A percentile compares a stretch with the other conserved stretches of the same genome.
Conservation (phyloP, 2,113 vertebrate genomes). For the Tachysurus vachellii region DNA sequence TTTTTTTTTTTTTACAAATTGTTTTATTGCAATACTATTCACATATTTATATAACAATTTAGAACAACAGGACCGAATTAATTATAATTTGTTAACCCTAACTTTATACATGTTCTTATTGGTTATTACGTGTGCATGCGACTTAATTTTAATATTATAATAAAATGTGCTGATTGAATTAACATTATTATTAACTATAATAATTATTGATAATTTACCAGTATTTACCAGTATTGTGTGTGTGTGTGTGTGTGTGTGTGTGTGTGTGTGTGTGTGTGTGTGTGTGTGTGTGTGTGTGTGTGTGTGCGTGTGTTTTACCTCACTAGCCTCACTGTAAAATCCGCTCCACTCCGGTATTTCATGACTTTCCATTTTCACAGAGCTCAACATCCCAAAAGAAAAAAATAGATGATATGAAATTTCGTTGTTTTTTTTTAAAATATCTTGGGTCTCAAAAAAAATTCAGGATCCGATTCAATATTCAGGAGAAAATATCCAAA, state of each 20-base stretch:
- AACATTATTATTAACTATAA: not conserved
- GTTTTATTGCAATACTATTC: not conserved
- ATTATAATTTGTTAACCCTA: not conserved
- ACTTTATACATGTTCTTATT: not conserved
- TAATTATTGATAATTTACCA: not conserved
- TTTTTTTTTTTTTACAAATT: not conserved
- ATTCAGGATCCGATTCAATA: not conserved
- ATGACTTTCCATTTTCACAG: slow-evolving; percentile 84
- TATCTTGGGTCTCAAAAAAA: not conserved
- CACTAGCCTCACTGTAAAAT: slow-evolving; percentile 79
- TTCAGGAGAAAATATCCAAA: slow-evolving; percentile 2
- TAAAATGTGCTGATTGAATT: not conserved
- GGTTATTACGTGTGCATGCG: not conserved
- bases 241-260: too few relatives aligned
- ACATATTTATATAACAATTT: not conserved
- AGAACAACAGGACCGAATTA: not conserved
- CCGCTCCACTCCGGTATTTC: slow-evolving; percentile 81
- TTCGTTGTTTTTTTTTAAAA: not conserved
- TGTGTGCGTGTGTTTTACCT: slow-evolving; percentile 64
- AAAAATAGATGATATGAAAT: slow-evolving; percentile 24
- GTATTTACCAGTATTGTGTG: not conserved
- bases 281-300: not conserved
- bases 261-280: too few relatives aligned
- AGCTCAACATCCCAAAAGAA: slow-evolving; percentile 79
- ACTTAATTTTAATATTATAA: not conserved